A percentile compares a stretch with the other conserved stretches of the same genome.
phyloP scores from a whole-genome alignment of 2,113 vertebrate species.

The Carollia perspicillata region DNA sequence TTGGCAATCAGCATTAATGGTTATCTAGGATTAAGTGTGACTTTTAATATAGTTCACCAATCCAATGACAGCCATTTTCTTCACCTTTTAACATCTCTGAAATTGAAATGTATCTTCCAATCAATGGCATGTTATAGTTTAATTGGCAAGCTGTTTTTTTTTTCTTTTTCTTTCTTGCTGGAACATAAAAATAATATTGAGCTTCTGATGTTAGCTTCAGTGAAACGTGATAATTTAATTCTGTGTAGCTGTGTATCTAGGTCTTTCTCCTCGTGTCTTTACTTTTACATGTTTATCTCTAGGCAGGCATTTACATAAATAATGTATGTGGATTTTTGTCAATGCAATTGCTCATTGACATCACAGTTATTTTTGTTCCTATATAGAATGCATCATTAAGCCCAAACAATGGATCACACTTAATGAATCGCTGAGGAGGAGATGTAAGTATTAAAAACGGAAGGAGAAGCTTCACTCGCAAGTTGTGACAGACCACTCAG shows the following conservation, averaged over 20 bases:
- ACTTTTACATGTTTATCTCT: neutral
- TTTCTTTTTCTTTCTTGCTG: neutral
- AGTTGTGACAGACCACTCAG: neutral
- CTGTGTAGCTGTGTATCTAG: neutral
- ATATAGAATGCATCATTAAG: conserved; percentile 63
- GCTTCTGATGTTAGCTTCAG: neutral
- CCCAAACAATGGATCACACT: conserved; percentile 54
- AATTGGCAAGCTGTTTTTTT: neutral
- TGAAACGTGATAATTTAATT: neutral
- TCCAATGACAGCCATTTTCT: neutral
- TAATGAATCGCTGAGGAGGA: conserved; percentile 57
- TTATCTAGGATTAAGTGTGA: neutral
- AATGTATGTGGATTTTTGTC: neutral
- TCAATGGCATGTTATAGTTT: neutral
- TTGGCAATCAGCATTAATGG: neutral
- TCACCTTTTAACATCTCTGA: conserved; percentile 12
- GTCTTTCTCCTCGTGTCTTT: neutral
- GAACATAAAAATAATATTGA: neutral
- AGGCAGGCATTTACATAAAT: neutral
- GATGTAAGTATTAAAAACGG: conserved; percentile 54
- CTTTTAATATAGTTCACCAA: neutral
- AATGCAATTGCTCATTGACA: neutral
- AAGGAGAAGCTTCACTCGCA: neutral
- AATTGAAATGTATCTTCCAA: neutral
- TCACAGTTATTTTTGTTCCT: neutral